Conservation (phyloP, 2,888 invertebrate genomes). For the Sarcophaga subvicina region DNA sequence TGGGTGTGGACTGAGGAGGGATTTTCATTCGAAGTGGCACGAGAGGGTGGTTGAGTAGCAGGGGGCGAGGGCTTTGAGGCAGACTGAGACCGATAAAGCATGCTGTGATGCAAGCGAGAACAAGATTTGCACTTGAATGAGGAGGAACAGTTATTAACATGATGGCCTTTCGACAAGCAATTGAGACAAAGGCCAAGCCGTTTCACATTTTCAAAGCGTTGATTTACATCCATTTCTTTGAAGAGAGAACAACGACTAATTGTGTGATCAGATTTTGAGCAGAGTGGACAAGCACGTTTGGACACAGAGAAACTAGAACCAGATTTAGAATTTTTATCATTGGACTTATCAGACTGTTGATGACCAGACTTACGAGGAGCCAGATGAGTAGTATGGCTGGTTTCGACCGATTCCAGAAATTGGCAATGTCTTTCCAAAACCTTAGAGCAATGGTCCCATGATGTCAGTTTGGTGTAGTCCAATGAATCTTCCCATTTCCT, state of each 20-base stretch:
- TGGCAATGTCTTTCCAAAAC: too few species aligned
- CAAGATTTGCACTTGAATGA: conserved; percentile 47
- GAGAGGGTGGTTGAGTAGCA: conserved; percentile 12
- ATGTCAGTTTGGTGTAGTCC: too few species aligned
- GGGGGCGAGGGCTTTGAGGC: not conserved
- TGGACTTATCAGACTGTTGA: not conserved
- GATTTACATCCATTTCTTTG: not conserved
- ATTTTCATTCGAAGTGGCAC: conserved; percentile 6
- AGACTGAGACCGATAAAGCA: conserved; percentile 28
- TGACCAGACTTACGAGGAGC: not conserved
- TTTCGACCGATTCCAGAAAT: not conserved
- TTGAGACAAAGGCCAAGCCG: conserved; percentile 21
- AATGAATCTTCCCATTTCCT: too few species aligned
- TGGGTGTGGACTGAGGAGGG: conserved; percentile 47
- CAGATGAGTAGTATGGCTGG: not conserved
- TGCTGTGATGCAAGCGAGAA: conserved; percentile 8
- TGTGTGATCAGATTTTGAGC: not conserved
- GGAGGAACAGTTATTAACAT: conserved; percentile 35
- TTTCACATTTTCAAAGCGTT: conserved; percentile 6
- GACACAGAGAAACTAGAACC: not conserved
- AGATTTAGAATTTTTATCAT: not conserved
- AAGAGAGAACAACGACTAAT: not conserved
- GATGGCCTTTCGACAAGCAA: conserved; percentile 43
- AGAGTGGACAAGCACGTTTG: not conserved
- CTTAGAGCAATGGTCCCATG: too few species aligned